phyloP scores from a whole-genome alignment of 2,113 vertebrate genomes.

The Ptilorrhoa leucosticta region DNA sequence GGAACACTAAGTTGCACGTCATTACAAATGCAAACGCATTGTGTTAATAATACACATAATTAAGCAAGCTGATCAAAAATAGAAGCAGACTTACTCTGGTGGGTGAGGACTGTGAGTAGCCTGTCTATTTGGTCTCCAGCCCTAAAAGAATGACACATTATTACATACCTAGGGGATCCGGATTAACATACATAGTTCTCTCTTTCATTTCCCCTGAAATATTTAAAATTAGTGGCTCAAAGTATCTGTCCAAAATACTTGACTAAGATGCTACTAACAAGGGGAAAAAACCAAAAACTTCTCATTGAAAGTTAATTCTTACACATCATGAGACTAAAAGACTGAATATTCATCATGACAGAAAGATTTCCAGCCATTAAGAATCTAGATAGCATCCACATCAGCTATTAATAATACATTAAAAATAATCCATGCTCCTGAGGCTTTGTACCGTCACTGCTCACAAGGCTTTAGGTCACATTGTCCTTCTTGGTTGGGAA shows the following conservation, averaged over 20 bases:
- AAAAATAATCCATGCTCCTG: neutral
- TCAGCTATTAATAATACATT: neutral
- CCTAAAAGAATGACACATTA: slow-evolving; percentile 17
- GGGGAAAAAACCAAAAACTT: neutral
- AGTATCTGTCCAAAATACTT: neutral
- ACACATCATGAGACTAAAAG: neutral
- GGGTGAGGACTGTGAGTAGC: slow-evolving; percentile 30
- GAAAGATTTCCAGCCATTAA: neutral
- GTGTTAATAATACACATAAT: neutral
- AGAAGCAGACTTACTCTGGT: slow-evolving; percentile 67
- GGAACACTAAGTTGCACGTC: neutral
- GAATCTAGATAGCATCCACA: neutral
- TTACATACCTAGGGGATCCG: neutral
- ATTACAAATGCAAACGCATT: neutral
- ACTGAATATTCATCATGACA: neutral
- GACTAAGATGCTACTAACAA: neutral
- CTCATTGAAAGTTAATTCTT: neutral
- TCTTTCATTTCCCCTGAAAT: neutral
- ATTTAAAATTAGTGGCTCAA: neutral
- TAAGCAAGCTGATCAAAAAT: neutral
- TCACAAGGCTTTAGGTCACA: neutral
- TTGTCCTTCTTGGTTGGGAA: neutral
- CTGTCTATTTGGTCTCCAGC: slow-evolving; percentile 44
- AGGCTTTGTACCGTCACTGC: neutral
- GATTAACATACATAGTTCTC: neutral